Evolutionary conservation across 1,140 invertebrate species (phyloP).

Genomic region (Philopotamus ludificatus): DNA sequence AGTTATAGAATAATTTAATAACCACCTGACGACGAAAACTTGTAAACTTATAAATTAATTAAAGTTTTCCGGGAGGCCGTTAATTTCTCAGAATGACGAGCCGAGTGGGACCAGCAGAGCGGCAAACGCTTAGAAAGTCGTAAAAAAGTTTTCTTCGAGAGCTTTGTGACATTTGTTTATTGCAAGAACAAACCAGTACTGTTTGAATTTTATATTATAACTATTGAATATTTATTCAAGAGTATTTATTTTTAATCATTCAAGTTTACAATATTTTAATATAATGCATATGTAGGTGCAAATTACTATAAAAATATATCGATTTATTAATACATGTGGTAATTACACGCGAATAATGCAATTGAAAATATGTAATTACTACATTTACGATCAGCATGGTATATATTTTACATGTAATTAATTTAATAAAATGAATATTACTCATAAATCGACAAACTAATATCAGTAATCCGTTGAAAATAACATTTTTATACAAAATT

Average conservation of each 20-base stretch:
- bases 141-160: slow-evolving; percentile 17
- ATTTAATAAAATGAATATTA: no score
- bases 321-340: no score
- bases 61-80: slow-evolving; percentile 14
- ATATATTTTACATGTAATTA: no score
- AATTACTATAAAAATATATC: no score
- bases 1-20: slow-evolving; percentile 29
- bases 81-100: slow-evolving; percentile 27
- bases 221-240: not conserved
- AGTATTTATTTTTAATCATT: not conserved
- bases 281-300: no score
- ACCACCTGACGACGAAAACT: slow-evolving; percentile 21
- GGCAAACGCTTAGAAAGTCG: slow-evolving; percentile 16
- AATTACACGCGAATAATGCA: no score
- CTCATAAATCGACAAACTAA: no score
- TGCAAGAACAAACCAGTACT: not conserved
- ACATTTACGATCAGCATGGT: no score
- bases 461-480: no score
- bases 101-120: slow-evolving; percentile 1
- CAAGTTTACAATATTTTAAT: not conserved
- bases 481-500: no score
- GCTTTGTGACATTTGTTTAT: not conserved
- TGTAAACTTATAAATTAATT: slow-evolving; percentile 33
- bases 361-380: no score
- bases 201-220: not conserved